These are phyloP conservation scores for Halesus radiatus DNA, from an alignment of 1,140 invertebrate genomes.

Conservation along the genomic window DNA sequence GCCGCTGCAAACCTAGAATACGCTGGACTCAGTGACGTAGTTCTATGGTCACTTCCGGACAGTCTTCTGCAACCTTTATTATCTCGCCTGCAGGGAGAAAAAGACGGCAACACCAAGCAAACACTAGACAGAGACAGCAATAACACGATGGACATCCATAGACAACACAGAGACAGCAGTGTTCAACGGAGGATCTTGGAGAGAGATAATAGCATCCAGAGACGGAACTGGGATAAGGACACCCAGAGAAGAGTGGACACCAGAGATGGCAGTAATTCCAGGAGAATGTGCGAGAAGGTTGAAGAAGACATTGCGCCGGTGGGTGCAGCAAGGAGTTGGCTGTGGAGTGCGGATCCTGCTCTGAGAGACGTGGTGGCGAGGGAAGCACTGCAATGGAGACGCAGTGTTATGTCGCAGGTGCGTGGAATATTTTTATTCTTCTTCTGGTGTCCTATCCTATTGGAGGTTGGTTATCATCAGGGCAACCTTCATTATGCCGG, in stretches of 20 bases:
- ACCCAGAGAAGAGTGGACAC: slow-evolving; percentile 64
- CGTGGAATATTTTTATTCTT: too few species aligned
- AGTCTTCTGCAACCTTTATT: slow-evolving; percentile 81
- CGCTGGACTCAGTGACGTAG: slow-evolving; percentile 80
- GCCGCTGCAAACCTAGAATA: slow-evolving; percentile 78
- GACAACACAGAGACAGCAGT: slow-evolving; percentile 15
- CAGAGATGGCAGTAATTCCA: slow-evolving; percentile 59
- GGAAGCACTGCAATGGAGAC: slow-evolving; percentile 87
- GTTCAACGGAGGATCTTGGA: slow-evolving; percentile 2
- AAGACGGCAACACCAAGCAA: slow-evolving; percentile 41
- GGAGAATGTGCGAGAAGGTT: slow-evolving; percentile 36
- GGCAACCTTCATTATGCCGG: too few species aligned
- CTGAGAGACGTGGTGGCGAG: slow-evolving; percentile 85
- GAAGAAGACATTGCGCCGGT: not conserved
- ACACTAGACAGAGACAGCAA: slow-evolving; percentile 48
- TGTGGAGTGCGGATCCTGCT: slow-evolving; percentile 81
- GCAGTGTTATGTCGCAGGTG: slow-evolving; percentile 75
- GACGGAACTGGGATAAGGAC: slow-evolving; percentile 56
- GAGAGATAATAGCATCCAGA: slow-evolving; percentile 54
- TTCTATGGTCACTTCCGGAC: slow-evolving; percentile 83
- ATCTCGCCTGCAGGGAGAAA: slow-evolving; percentile 70
- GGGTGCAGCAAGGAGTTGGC: slow-evolving; percentile 77
- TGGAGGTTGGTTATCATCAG: too few species aligned
- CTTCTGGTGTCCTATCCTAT: too few species aligned
- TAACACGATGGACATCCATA: not conserved